phyloP scores from a whole-genome alignment of 2,797 vertebrate species.

The Scolopax bukidnonensis region DNA sequence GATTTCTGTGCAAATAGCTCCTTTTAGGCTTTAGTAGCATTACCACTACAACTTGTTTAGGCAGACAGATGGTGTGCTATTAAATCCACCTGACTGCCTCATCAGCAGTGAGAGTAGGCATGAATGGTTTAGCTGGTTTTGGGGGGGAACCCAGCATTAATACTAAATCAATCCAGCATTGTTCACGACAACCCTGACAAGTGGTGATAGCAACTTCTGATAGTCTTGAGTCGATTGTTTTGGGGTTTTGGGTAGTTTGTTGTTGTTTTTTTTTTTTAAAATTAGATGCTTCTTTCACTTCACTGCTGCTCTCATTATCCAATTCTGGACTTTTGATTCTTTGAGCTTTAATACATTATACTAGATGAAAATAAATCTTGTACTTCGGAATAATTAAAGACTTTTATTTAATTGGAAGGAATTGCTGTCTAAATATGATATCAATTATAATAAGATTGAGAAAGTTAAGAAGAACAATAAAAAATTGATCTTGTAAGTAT shows the following conservation, averaged over 20 bases:
- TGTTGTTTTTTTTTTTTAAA: neutral
- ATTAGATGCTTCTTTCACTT: neutral
- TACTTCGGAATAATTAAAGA: neutral
- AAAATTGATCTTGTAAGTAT: neutral
- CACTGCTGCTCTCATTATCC: neutral
- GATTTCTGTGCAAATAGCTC: neutral
- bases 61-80: conserved; percentile 29
- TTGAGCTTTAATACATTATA: neutral
- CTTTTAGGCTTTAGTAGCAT: neutral
- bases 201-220: neutral
- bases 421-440: neutral
- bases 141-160: neutral
- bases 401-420: neutral
- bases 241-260: no score
- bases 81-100: conserved; percentile 41
- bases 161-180: neutral
- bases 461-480: neutral
- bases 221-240: neutral
- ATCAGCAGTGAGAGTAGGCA: neutral
- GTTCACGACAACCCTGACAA: neutral
- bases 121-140: neutral
- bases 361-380: neutral
- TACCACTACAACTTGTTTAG: neutral
- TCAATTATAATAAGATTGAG: neutral
- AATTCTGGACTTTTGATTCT: neutral